Conservation (phyloP, 2,113 vertebrate genomes). For the Saccopteryx bilineata region DNA sequence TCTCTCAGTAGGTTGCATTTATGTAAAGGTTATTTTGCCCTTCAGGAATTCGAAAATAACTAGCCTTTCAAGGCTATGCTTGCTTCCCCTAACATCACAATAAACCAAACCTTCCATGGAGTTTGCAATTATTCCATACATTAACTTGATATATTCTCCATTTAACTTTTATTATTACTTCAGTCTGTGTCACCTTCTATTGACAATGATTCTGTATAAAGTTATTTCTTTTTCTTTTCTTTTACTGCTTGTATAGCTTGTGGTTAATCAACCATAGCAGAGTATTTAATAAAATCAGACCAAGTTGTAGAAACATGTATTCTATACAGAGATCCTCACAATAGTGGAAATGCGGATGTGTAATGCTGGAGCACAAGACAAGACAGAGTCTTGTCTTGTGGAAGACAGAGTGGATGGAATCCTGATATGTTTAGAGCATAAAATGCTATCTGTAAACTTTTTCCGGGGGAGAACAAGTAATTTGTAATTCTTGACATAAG, state of each 20-base stretch:
- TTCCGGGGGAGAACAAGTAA: background rate
- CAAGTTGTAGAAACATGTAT: background rate
- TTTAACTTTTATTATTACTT: slow-evolving; percentile 70
- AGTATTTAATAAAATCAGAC: slow-evolving; percentile 65
- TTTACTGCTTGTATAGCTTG: slow-evolving; percentile 1
- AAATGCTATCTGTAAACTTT: background rate
- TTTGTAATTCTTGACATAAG: background rate
- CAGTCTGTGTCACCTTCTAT: slow-evolving; percentile 60
- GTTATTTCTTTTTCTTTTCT: slow-evolving; percentile 53
- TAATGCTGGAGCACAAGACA: background rate
- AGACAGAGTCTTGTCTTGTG: too few relatives aligned
- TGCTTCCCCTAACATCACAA: slow-evolving; percentile 55
- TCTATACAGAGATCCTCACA: background rate
- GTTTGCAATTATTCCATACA: slow-evolving; percentile 50
- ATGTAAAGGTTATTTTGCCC: slow-evolving; percentile 68
- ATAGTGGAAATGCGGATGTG: background rate
- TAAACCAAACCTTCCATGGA: slow-evolving; percentile 65
- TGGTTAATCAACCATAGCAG: slow-evolving; percentile 48
- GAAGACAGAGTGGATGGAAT: background rate
- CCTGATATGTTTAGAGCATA: background rate
- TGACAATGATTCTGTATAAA: slow-evolving; percentile 58
- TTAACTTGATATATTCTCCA: slow-evolving; percentile 64
- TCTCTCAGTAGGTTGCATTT: slow-evolving; percentile 39
- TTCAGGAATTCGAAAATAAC: slow-evolving; percentile 72
- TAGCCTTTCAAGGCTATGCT: slow-evolving; percentile 53